Conservation (phyloP, 2,888 invertebrate genomes). For the Diadromus collaris region DNA sequence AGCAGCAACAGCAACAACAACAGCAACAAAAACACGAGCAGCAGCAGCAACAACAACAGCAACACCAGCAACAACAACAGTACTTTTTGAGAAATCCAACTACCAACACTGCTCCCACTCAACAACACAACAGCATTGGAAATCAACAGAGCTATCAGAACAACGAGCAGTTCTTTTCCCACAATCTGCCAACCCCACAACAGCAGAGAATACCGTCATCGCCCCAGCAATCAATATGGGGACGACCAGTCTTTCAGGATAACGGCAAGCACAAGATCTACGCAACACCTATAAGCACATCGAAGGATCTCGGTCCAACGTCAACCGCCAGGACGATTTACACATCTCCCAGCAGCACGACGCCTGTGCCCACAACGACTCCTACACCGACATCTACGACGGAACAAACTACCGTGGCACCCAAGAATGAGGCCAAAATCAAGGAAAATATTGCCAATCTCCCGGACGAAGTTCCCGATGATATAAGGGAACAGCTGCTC, state of each 20-base stretch:
- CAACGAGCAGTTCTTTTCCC: conserved; percentile 75
- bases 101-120: conserved; percentile 45
- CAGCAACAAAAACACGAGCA: conserved; percentile 38
- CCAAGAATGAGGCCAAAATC: conserved; percentile 81
- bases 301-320: conserved; percentile 75
- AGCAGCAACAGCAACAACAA: too few relatives aligned
- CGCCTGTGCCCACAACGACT: conserved; percentile 80
- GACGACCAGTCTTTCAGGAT: conserved; percentile 69
- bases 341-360: conserved; percentile 79
- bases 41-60: conserved; percentile 56
- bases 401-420: conserved; percentile 80
- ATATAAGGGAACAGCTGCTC: conserved; percentile 90
- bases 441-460: conserved; percentile 81
- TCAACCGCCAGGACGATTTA: conserved; percentile 78
- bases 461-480: conserved; percentile 95
- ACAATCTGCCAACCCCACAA: conserved; percentile 69
- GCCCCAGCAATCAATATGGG: conserved; percentile 73
- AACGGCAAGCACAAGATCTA: conserved; percentile 73
- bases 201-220: conserved; percentile 75
- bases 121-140: conserved; percentile 71
- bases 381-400: conserved; percentile 82
- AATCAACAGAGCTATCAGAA: conserved; percentile 73
- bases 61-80: conserved; percentile 57
- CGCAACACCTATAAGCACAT: conserved; percentile 74
- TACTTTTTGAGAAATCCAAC: conserved; percentile 42